A percentile compares a stretch with the other conserved stretches of the same genome.
Evolutionary conservation across 2,888 invertebrate genomes (phyloP).

Genomic region (Dryadula phaetusa): DNA sequence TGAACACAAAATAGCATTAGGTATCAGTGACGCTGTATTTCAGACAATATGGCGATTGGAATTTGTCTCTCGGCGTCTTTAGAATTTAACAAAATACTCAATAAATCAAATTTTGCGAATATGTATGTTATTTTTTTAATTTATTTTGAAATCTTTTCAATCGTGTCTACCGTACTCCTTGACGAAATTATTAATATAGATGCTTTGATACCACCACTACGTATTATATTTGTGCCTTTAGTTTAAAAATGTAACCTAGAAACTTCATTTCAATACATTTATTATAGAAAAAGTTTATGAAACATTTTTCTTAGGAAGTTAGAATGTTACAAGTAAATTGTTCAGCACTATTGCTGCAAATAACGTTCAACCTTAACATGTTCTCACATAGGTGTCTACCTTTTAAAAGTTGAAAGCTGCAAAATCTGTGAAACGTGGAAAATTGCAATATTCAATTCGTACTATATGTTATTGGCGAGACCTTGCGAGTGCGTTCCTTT

Average conservation of each 20-base stretch:
- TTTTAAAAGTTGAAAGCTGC: constrained; percentile 18
- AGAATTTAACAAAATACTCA: no score
- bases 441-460: constrained; percentile 23
- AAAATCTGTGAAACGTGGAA: constrained; percentile 6
- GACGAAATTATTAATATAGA: no score
- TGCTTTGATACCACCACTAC: no score
- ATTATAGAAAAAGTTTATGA: not conserved
- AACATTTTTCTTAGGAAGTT: not conserved
- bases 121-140: no score
- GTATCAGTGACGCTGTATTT: no score
- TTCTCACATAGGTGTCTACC: not conserved
- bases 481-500: constrained; percentile 23
- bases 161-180: no score
- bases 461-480: constrained; percentile 4
- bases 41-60: no score
- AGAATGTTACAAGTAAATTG: not conserved
- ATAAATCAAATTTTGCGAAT: no score
- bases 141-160: no score
- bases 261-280: not conserved
- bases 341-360: constrained; percentile 1
- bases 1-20: no score
- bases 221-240: no score
- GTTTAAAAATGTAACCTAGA: not conserved
- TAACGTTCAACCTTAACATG: constrained; percentile 4
- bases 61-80: no score